These are phyloP conservation scores for Venustaconcha ellipsiformis DNA, from an alignment of 1,140 invertebrate species.

Conservation along the genomic window DNA sequence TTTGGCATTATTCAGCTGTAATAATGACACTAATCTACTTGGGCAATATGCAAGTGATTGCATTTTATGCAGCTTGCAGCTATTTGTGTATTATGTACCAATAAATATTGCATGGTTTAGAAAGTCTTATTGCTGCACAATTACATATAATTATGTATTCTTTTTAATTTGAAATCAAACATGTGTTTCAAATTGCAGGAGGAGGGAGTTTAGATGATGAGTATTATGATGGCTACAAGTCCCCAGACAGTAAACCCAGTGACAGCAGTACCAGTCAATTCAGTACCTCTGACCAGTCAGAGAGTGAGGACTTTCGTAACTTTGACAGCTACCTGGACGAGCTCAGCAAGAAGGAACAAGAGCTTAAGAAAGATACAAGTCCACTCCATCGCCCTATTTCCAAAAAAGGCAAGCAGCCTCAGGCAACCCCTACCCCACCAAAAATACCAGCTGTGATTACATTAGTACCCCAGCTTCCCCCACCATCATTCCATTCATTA, in stretches of 20 bases:
- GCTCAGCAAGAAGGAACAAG: slow-evolving; percentile 49
- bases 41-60: no score
- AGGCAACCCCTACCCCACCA: slow-evolving; percentile 12
- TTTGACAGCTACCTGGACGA: slow-evolving; percentile 63
- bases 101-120: no score
- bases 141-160: no score
- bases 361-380: slow-evolving; percentile 39
- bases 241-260: slow-evolving; percentile 64
- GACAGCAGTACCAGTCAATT: slow-evolving; percentile 58
- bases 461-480: slow-evolving; percentile 13
- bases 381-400: slow-evolving; percentile 47
- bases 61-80: no score
- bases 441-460: slow-evolving; percentile 6
- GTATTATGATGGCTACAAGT: slow-evolving; percentile 76
- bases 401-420: slow-evolving; percentile 20
- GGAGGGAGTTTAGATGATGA: slow-evolving; percentile 65
- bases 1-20: no score
- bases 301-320: slow-evolving; percentile 60
- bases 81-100: no score
- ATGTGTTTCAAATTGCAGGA: no score
- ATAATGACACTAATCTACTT: no score
- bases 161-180: no score
- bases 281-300: slow-evolving; percentile 61
- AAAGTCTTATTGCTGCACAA: no score
- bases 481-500: slow-evolving; percentile 12